A percentile compares a stretch with the other conserved stretches of the same genome.
Conservation (phyloP, 2,113 vertebrate genomes). For the Scytalopus superciliaris region DNA sequence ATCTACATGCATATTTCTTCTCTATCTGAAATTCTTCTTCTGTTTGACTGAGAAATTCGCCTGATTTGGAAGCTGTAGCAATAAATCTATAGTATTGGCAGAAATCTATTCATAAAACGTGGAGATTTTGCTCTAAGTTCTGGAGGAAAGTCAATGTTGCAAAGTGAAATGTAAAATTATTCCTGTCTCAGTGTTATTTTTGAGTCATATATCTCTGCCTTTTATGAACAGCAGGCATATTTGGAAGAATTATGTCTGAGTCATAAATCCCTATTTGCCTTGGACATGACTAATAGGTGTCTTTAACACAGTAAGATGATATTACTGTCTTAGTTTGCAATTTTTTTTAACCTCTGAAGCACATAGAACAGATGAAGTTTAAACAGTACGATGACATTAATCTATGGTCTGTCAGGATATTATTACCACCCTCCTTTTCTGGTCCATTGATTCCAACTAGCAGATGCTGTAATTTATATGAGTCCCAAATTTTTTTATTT, state of each 20-base stretch:
- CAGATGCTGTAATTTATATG: slow-evolving; percentile 8
- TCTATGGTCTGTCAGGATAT: slow-evolving; percentile 31
- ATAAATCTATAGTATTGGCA: slow-evolving; percentile 65
- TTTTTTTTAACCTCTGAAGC: slow-evolving; percentile 59
- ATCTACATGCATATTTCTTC: not conserved
- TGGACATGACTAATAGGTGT: slow-evolving; percentile 78
- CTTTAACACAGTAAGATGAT: slow-evolving; percentile 69
- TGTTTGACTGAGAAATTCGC: slow-evolving; percentile 51
- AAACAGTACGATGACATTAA: slow-evolving; percentile 29
- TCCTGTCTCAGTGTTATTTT: slow-evolving; percentile 78
- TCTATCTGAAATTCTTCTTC: not conserved
- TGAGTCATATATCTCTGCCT: slow-evolving; percentile 77
- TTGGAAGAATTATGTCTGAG: slow-evolving; percentile 77
- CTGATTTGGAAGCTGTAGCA: slow-evolving; percentile 57
- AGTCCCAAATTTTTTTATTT: slow-evolving; percentile 20
- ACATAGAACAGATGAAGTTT: slow-evolving; percentile 55
- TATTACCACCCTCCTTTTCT: slow-evolving; percentile 32
- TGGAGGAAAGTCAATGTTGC: slow-evolving; percentile 69
- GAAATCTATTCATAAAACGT: slow-evolving; percentile 61
- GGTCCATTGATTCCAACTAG: not conserved
- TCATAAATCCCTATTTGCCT: slow-evolving; percentile 78
- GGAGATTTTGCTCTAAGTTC: slow-evolving; percentile 56
- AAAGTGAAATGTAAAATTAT: slow-evolving; percentile 76
- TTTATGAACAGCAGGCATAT: slow-evolving; percentile 78
- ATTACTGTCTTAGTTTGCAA: slow-evolving; percentile 71